Evolutionary conservation across 2,797 vertebrate species (phyloP), one percentile per base, ranked within the genome.

Genomic region (Bradypodion ventrale): DNA sequence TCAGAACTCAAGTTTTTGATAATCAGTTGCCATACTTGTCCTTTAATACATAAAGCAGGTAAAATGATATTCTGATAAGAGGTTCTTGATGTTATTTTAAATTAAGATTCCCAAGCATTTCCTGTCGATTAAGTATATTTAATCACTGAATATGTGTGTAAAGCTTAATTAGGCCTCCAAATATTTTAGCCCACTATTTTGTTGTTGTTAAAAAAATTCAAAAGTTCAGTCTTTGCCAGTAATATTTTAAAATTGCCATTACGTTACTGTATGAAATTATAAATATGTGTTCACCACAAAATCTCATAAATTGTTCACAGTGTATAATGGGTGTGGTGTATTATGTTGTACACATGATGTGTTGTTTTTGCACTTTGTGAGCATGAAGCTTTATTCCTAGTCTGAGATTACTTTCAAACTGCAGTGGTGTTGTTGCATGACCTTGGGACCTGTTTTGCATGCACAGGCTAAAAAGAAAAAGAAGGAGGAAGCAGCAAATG

Each of bases 401-500:
- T 95, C 77, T 94, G 90, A 95, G 90, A 90, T 95, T 91, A 91
- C 91, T 94, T 94, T 91, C 81, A 95, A 86, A 87, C 90, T 95
- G 66, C 92, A 89, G 93, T 93, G 84, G 86, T 94, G 90, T 79
- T 95, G 40, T 95, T 96, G 92, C 95, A 92, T 96, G 95, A 95
- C 94, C 91, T 93, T 94, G 91, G 94, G 91, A 95, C 92, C 93
- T 96, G 92, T 96, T 98, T 96, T 96, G 85, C 94, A 93, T 93
- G 92, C 93, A 94, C 95, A 99, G 98, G 98, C 96, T 83, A 99
- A 98, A 97, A 98, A 97, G 96, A 98, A 96, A 95, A 99, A 97
- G 96, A 99, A 98, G 93, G 98, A 98, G 95, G 98, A 98, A 94
- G 98, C 97, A 74, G 98, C 97, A 92, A 99, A 98, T 96, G 97